Base-by-base conservation (phyloP, 2,797 vertebrate species). In the Enteromius thamalakanensis region DNA sequence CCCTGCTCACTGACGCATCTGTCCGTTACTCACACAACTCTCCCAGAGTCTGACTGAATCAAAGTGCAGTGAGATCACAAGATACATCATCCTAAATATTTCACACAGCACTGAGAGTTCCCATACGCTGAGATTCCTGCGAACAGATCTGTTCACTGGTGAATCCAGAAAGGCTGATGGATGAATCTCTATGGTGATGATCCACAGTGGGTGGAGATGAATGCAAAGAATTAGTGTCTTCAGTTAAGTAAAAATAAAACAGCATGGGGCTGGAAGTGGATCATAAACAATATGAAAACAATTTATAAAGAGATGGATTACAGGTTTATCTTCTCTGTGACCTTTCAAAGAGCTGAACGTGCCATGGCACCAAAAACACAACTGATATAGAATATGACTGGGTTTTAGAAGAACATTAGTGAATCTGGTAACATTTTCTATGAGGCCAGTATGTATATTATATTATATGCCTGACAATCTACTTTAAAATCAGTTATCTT, bases 151-250 rank as follows among this genome's bases (percentile, higher is more conserved):
- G 29, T 81, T 85, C 75, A 72, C 55, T 67, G 71, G 65, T 81
- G 70, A 70, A 81, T 86, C 80, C 69, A 69, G 72, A 67, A 70
- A 60, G 67, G 71, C 80, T 88, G 86, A 87, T 86, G 82, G 81
- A 88, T 86, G 81, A 84, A 86, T 86, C 86, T 87, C 86, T 81
- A 64, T 72, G 70, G 87, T 89, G 80, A 79, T 82, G 80, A 85
- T 84, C 84, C 83, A 76, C 45, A 69, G 62, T 83, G 82, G 84
- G 82, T 81, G 86, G 86, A 87, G 84, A 87, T 76, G 62, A 88
- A 80, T 55, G 79, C 71, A 85, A 74, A 65, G 83, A 81, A 86
- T 53, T 67, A 69, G 85, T 76, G 84, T 15, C 11, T 75, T 84
- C 64, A 80, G 62, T 72, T 68, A 80, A 77, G 67, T 37, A 67